Conservation (phyloP, 2,888 invertebrate species). For the Caenorhabditis drosophilae region DNA sequence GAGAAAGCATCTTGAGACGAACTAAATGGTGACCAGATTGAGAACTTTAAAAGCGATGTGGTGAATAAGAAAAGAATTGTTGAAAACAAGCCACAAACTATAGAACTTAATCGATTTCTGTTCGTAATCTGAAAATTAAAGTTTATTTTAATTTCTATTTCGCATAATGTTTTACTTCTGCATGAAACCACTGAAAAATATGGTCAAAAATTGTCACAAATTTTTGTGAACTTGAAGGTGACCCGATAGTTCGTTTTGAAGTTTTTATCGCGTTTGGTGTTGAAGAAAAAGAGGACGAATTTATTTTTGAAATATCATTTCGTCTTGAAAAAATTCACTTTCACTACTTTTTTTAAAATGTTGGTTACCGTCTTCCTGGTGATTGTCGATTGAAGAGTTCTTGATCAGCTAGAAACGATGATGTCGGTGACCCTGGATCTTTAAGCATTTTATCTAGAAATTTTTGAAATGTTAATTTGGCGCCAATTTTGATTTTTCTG, state of each 20-base stretch:
- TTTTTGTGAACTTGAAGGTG: conserved; percentile 7
- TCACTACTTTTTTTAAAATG: background rate
- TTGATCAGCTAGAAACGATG: background rate
- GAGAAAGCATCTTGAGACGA: conserved; percentile 18
- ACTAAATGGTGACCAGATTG: conserved; percentile 31
- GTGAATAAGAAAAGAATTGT: conserved; percentile 8
- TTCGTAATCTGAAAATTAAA: background rate
- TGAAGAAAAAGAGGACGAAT: conserved; percentile 9
- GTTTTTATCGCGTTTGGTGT: conserved; percentile 11
- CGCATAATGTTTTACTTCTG: too few species aligned
- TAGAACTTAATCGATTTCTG: background rate
- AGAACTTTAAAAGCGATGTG: conserved; percentile 19
- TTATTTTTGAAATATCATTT: conserved; percentile 2
- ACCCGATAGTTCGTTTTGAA: conserved; percentile 9
- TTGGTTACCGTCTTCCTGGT: background rate
- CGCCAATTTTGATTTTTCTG: too few species aligned
- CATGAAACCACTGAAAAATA: conserved; percentile 37
- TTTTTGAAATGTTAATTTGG: too few species aligned
- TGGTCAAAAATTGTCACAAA: conserved; percentile 39
- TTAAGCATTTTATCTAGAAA: too few species aligned
- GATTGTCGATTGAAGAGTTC: background rate
- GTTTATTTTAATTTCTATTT: too few species aligned
- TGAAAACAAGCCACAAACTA: background rate
- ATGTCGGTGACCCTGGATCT: conserved; percentile 1
- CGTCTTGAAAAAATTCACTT: background rate